These are phyloP conservation scores for Clistopyga incitator DNA, from an alignment of 2,888 invertebrate genomes.

Conservation along the genomic window DNA sequence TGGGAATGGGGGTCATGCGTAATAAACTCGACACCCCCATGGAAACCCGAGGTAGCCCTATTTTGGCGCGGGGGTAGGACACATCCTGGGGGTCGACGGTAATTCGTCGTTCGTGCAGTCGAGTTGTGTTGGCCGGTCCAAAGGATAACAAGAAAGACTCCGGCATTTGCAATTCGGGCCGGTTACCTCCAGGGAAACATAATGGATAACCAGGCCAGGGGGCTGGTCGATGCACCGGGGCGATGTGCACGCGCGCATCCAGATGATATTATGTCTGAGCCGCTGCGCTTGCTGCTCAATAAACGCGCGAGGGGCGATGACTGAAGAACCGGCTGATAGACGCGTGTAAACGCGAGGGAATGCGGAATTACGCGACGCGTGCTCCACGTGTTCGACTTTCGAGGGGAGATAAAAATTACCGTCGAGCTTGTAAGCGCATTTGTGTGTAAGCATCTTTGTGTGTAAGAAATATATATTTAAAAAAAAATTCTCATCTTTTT, in stretches of 20 bases:
- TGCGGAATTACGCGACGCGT: constrained; percentile 63
- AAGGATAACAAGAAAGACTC: constrained; percentile 31
- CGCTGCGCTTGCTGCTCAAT: constrained; percentile 69
- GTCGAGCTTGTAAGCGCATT: constrained; percentile 25
- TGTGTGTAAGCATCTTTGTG: constrained; percentile 2
- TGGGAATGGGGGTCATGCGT: constrained; percentile 59
- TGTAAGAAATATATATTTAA: too few relatives aligned
- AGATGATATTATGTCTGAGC: constrained; percentile 52
- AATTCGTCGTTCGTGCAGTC: constrained; percentile 50
- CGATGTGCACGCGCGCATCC: constrained; percentile 39
- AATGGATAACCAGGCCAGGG: constrained; percentile 22
- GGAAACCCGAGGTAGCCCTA: constrained; percentile 52
- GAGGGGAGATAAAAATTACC: background rate
- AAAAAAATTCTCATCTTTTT: too few relatives aligned
- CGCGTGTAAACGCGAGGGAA: constrained; percentile 65
- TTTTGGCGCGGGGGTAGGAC: constrained; percentile 11
- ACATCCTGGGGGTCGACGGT: constrained; percentile 31
- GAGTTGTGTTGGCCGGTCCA: constrained; percentile 19
- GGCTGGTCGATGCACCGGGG: constrained; percentile 42
- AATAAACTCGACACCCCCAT: constrained; percentile 69
- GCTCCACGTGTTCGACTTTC: constrained; percentile 23
- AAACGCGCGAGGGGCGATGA: constrained; percentile 59
- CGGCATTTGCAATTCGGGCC: constrained; percentile 40
- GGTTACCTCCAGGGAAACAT: constrained; percentile 42
- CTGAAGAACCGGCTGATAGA: constrained; percentile 54